Evolutionary conservation across 2,797 vertebrate genomes (phyloP).

Genomic region (Iguana delicatissima): DNA sequence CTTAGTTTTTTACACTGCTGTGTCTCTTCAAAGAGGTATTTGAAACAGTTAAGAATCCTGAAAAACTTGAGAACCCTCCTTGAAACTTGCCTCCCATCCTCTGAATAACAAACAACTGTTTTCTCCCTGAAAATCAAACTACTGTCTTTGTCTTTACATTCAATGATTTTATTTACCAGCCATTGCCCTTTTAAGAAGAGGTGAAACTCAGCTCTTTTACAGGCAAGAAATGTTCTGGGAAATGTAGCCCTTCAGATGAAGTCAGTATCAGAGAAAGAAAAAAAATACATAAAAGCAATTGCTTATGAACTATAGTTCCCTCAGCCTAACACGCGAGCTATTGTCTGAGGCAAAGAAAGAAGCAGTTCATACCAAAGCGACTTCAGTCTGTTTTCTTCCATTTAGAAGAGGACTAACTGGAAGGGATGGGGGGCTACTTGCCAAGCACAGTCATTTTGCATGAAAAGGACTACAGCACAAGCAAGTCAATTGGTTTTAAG

Average conservation of each 20-base stretch:
- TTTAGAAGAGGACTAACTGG: conserved; percentile 1
- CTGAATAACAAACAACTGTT: neutral
- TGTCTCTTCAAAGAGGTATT: neutral
- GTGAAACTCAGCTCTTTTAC: neutral
- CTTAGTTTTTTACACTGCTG: neutral
- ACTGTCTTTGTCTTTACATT: neutral
- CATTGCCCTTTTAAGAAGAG: conserved; percentile 13
- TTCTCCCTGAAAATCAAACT: neutral
- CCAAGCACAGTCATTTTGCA: neutral
- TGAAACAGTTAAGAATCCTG: too few relatives aligned
- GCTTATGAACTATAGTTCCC: neutral
- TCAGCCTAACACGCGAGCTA: neutral
- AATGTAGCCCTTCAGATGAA: neutral
- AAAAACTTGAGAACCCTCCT: too few relatives aligned
- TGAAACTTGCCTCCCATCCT: neutral
- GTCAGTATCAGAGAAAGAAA: neutral
- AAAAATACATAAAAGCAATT: neutral
- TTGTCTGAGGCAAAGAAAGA: neutral
- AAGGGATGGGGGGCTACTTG: conserved; percentile 15
- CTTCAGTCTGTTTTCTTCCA: conserved; percentile 7
- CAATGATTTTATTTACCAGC: neutral
- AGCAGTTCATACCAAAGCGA: conserved; percentile 2
- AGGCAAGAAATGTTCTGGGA: conserved; percentile 3
- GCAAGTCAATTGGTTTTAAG: neutral
- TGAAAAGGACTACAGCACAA: conserved; percentile 1